Percentiles rank a stretch among this genome's conserved stretches.
phyloP scores from a whole-genome alignment of 1,140 invertebrate genomes.

The Caerostris extrusa region DNA sequence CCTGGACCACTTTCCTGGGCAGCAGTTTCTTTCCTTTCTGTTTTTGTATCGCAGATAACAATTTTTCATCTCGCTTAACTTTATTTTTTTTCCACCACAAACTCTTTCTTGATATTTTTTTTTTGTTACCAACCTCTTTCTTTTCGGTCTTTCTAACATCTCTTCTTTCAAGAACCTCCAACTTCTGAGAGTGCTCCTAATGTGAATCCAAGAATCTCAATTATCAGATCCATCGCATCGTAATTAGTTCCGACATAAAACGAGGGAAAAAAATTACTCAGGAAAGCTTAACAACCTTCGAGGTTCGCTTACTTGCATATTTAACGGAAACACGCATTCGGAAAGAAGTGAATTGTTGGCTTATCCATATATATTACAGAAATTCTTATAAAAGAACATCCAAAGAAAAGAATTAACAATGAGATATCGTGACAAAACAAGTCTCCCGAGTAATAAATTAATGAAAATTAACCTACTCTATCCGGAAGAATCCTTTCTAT shows the following conservation, averaged over 20 bases:
- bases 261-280: background rate
- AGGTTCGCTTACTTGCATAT: background rate
- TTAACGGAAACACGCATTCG: too few relatives aligned
- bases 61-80: constrained; percentile 31
- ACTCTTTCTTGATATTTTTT: constrained; percentile 26
- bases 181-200: constrained; percentile 12
- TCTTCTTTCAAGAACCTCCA: constrained; percentile 19
- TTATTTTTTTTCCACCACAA: background rate
- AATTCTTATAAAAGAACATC: too few relatives aligned
- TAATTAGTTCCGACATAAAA: background rate
- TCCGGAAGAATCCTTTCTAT: too few relatives aligned
- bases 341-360: too few relatives aligned
- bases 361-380: too few relatives aligned
- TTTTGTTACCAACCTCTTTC: background rate
- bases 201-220: background rate
- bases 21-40: background rate
- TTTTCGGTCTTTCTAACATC: background rate
- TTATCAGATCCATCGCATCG: background rate
- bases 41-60: background rate
- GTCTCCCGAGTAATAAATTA: too few relatives aligned
- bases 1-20: background rate
- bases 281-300: background rate
- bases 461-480: too few relatives aligned
- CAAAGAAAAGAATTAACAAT: too few relatives aligned
- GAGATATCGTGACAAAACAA: too few relatives aligned